These are phyloP conservation scores for Mus pahari DNA, from an alignment of 2,113 vertebrate genomes.

Conservation along the genomic window DNA sequence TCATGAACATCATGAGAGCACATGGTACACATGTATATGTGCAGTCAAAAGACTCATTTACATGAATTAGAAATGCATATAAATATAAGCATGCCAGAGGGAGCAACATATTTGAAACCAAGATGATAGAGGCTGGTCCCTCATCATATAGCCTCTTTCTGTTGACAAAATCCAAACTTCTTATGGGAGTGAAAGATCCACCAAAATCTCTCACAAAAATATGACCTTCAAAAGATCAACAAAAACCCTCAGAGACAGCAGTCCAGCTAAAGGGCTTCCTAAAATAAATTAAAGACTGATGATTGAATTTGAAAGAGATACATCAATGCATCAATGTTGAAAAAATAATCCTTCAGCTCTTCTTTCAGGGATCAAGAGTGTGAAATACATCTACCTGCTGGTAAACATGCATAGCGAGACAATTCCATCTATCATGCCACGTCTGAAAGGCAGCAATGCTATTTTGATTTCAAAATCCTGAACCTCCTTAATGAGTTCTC, in stretches of 20 bases:
- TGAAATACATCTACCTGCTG: slow-evolving; percentile 73
- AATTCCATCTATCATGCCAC: slow-evolving; percentile 73
- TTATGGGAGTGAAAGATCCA: neutral
- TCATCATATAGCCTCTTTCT: neutral
- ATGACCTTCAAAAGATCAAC: slow-evolving; percentile 51
- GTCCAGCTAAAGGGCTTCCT: slow-evolving; percentile 4
- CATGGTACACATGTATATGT: neutral
- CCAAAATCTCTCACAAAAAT: neutral
- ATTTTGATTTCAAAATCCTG: slow-evolving; percentile 75
- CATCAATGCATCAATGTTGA: slow-evolving; percentile 45
- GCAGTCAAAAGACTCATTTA: neutral
- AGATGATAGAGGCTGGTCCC: neutral
- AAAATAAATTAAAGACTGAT: slow-evolving; percentile 78
- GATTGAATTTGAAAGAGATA: slow-evolving; percentile 66
- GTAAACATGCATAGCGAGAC: slow-evolving; percentile 51
- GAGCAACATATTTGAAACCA: neutral
- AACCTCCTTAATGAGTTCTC: slow-evolving; percentile 82
- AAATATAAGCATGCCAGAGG: neutral
- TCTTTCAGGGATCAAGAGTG: slow-evolving; percentile 66
- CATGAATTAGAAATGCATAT: neutral
- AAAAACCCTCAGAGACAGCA: slow-evolving; percentile 40
- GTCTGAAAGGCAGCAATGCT: slow-evolving; percentile 50
- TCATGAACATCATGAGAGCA: neutral
- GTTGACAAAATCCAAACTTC: neutral
- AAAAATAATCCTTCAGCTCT: slow-evolving; percentile 76